phyloP scores from a whole-genome alignment of 2,888 invertebrate species.

The Cryptophagus acutangulus region DNA sequence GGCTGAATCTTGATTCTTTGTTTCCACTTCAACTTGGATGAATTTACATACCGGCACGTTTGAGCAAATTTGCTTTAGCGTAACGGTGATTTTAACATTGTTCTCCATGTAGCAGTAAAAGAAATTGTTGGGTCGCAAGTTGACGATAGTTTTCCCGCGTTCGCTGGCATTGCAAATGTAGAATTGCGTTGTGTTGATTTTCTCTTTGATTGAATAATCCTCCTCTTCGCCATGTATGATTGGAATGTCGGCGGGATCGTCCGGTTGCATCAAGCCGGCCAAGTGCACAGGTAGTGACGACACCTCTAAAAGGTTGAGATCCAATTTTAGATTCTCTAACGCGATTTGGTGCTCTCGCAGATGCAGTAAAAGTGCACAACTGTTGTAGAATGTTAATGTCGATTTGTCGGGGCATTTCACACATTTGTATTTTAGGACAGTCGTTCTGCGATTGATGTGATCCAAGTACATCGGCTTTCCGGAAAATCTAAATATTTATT shows the following conservation, averaged over 20 bases:
- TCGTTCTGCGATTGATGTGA: slow-evolving; percentile 42
- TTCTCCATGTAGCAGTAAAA: slow-evolving; percentile 28
- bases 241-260: background rate
- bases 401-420: slow-evolving; percentile 30
- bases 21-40: slow-evolving; percentile 25
- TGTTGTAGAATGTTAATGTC: slow-evolving; percentile 40
- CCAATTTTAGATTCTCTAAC: slow-evolving; percentile 38
- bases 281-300: slow-evolving; percentile 36
- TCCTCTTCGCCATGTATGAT: slow-evolving; percentile 39
- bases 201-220: no score
- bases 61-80: slow-evolving; percentile 39
- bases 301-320: slow-evolving; percentile 37
- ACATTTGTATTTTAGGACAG: slow-evolving; percentile 40
- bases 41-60: slow-evolving; percentile 43
- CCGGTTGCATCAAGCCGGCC: slow-evolving; percentile 38
- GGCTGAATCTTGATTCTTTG: background rate
- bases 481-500: slow-evolving; percentile 39
- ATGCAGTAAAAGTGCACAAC: slow-evolving; percentile 43
- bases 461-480: slow-evolving; percentile 41
- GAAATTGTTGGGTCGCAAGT: slow-evolving; percentile 36
- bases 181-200: slow-evolving; percentile 40
- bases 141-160: slow-evolving; percentile 34
- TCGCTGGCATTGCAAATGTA: slow-evolving; percentile 35
- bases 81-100: slow-evolving; percentile 21
- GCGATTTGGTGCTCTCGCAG: slow-evolving; percentile 36